Conservation (phyloP, 2,888 invertebrate genomes). For the Carpatolechia fugitivella region DNA sequence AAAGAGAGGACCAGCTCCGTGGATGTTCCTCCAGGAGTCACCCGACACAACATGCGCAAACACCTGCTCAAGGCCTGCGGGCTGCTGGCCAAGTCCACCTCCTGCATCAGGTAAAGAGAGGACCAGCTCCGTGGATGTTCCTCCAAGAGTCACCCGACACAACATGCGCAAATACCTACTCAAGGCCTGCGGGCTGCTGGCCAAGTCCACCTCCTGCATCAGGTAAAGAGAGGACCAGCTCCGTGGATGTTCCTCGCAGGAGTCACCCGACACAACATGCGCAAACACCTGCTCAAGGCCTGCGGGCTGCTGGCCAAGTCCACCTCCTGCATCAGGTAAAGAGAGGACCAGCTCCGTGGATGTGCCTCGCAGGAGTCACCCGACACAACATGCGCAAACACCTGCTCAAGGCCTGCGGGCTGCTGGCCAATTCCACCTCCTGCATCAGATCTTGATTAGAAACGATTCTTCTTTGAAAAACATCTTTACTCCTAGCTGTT, state of each 20-base stretch:
- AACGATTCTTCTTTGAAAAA: too few species aligned
- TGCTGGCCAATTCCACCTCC: too few species aligned
- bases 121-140: slow-evolving; percentile 79
- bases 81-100: slow-evolving; percentile 44
- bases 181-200: slow-evolving; percentile 72
- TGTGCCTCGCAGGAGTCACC: too few species aligned
- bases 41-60: slow-evolving; percentile 74
- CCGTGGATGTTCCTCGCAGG: slow-evolving; percentile 81
- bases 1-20: slow-evolving; percentile 71
- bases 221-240: slow-evolving; percentile 52
- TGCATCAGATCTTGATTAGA: too few species aligned
- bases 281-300: slow-evolving; percentile 79
- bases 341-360: slow-evolving; percentile 68
- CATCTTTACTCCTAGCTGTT: too few species aligned
- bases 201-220: slow-evolving; percentile 41
- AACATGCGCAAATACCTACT: slow-evolving; percentile 80
- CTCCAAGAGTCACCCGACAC: slow-evolving; percentile 69
- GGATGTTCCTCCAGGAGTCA: slow-evolving; percentile 79
- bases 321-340: slow-evolving; percentile 51
- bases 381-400: too few species aligned
- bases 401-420: too few species aligned
- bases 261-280: slow-evolving; percentile 75
- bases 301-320: slow-evolving; percentile 59
- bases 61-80: slow-evolving; percentile 80
- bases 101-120: slow-evolving; percentile 49